These are phyloP conservation scores for Hanleya hanleyi DNA, from an alignment of 2,888 invertebrate species.

Conservation along the genomic window DNA sequence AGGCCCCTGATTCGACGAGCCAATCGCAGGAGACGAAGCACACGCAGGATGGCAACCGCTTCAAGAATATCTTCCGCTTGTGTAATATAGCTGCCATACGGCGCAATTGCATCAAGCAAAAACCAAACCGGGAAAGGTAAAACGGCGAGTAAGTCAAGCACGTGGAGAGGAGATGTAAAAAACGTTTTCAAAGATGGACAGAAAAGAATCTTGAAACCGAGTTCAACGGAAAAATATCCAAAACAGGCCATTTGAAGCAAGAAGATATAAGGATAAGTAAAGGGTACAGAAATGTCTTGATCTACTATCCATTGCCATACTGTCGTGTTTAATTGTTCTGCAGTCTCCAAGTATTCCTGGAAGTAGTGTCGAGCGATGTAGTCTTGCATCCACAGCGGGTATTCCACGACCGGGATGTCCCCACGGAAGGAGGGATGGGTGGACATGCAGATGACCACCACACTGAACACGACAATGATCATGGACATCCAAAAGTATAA, in stretches of 20 bases:
- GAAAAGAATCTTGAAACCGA: not conserved
- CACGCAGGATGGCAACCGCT: not conserved
- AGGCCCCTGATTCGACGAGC: slow-evolving; percentile 20
- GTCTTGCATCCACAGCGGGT: not conserved
- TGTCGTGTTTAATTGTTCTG: not conserved
- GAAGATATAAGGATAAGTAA: not conserved
- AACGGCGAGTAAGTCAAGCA: slow-evolving; percentile 31
- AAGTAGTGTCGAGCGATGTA: not conserved
- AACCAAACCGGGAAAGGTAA: slow-evolving; percentile 29
- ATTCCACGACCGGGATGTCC: not conserved
- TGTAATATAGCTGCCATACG: not conserved
- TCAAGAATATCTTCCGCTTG: not conserved
- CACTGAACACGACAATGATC: not conserved
- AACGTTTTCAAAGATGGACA: slow-evolving; percentile 13
- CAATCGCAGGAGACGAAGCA: slow-evolving; percentile 19
- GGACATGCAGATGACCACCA: not conserved
- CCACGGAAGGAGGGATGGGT: not conserved
- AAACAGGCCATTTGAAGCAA: not conserved
- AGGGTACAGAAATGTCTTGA: not conserved
- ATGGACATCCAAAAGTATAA: not conserved
- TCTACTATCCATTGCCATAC: not conserved
- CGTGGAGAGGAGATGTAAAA: slow-evolving; percentile 23
- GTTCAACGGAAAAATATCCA: not conserved
- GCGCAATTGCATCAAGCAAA: not conserved
- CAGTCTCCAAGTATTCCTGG: not conserved